phyloP scores from a whole-genome alignment of 2,113 vertebrate species.

The Petrocephalus microphthalmus region DNA sequence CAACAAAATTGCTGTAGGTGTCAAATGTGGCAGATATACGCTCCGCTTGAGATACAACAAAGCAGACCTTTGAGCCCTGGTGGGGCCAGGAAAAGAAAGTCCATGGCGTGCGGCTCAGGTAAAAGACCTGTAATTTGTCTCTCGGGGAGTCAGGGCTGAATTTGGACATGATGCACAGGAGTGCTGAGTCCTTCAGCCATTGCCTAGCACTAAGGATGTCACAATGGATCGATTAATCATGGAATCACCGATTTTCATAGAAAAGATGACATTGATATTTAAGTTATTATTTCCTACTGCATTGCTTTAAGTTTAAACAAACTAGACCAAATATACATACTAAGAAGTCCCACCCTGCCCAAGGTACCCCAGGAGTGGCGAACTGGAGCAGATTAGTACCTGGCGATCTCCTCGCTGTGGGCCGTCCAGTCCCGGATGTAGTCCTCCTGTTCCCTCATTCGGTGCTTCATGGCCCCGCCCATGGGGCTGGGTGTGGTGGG shows the following conservation, averaged over 20 bases:
- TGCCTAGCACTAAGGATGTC: not conserved
- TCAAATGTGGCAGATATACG: not conserved
- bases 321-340: not conserved
- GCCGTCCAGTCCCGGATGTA: constrained; percentile 98
- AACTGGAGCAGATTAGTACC: constrained; percentile 61
- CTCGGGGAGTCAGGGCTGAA: not conserved
- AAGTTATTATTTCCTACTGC: not conserved
- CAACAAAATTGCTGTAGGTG: not conserved
- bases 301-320: not conserved
- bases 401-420: constrained; percentile 97
- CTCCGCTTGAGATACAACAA: not conserved
- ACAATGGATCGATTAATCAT: not conserved
- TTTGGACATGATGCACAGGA: not conserved
- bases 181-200: not conserved
- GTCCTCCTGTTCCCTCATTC: constrained; percentile 92
- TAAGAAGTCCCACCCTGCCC: not conserved
- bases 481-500: constrained; percentile 40
- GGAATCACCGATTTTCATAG: not conserved
- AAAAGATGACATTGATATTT: not conserved
- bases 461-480: constrained; percentile 78
- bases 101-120: not conserved
- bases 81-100: not conserved
- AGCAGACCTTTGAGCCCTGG: not conserved
- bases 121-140: not conserved
- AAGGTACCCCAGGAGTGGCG: not conserved